Conservation (phyloP, 2,888 invertebrate genomes). For the Drosophila anomelani region DNA sequence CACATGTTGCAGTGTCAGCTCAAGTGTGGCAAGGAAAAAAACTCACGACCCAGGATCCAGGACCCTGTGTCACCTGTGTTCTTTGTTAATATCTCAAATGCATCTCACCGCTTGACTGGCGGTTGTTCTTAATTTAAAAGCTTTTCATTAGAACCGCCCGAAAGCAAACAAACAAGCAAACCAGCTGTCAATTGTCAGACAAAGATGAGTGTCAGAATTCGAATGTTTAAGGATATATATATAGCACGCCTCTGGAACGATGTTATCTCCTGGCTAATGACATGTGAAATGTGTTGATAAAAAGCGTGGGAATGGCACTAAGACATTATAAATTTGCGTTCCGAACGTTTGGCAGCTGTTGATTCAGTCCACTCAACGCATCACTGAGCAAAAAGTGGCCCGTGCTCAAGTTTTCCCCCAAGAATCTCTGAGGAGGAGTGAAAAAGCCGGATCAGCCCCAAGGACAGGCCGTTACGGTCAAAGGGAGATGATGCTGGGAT, state of each 20-base stretch:
- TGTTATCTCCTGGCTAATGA: constrained; percentile 59
- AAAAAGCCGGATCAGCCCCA: constrained; percentile 45
- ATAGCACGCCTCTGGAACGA: not conserved
- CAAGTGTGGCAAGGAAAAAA: constrained; percentile 49
- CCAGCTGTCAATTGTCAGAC: constrained; percentile 46
- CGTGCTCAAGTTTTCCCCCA: constrained; percentile 10
- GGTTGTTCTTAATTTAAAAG: constrained; percentile 54
- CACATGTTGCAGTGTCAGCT: constrained; percentile 75
- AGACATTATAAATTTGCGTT: constrained; percentile 67
- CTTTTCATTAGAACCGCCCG: constrained; percentile 50
- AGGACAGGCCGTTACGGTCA: constrained; percentile 61
- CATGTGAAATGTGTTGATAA: constrained; percentile 71
- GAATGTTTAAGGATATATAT: not conserved
- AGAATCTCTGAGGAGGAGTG: not conserved
- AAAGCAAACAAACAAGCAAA: constrained; percentile 27
- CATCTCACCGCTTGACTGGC: constrained; percentile 38
- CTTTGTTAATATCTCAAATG: constrained; percentile 80
- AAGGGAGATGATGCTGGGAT: constrained; percentile 10
- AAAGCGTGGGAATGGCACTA: constrained; percentile 64
- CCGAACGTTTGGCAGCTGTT: constrained; percentile 70
- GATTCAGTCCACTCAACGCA: constrained; percentile 65
- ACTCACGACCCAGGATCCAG: not conserved
- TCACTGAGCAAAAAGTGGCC: constrained; percentile 61
- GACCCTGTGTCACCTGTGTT: constrained; percentile 55
- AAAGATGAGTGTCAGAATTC: constrained; percentile 8